These are phyloP conservation scores for Cottoperca gobio DNA, from an alignment of 2,797 vertebrate species.

Conservation along the genomic window DNA sequence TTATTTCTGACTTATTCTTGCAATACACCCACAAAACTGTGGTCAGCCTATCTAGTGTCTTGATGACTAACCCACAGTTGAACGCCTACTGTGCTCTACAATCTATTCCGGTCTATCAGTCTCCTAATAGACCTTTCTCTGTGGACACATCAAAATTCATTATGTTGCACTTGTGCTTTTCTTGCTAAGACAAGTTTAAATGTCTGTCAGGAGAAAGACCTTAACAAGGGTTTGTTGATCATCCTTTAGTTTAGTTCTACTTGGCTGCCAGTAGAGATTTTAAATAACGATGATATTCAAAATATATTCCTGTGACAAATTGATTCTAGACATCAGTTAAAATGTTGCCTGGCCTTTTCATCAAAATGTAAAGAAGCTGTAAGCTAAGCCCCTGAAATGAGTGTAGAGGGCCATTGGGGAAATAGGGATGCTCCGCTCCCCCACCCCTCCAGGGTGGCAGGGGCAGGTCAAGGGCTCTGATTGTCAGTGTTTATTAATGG, in stretches of 20 bases:
- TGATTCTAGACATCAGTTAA: conserved; percentile 8
- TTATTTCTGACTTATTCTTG: neutral
- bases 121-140: conserved; percentile 7
- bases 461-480: conserved; percentile 81
- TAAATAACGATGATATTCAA: conserved; percentile 19
- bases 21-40: neutral
- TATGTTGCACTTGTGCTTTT: conserved; percentile 1
- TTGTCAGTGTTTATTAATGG: conserved; percentile 85
- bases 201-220: neutral
- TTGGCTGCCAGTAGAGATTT: conserved; percentile 6
- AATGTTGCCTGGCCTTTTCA: conserved; percentile 5
- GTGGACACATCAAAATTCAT: neutral
- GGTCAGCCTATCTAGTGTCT: neutral
- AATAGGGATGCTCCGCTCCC: conserved; percentile 28
- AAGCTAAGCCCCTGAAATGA: conserved; percentile 23
- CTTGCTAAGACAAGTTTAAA: neutral
- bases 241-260: neutral
- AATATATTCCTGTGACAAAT: conserved; percentile 12
- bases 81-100: conserved; percentile 5
- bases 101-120: neutral
- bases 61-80: conserved; percentile 9
- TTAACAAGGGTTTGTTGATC: conserved; percentile 3
- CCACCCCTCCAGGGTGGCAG: conserved; percentile 63
- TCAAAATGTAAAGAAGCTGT: conserved; percentile 44
- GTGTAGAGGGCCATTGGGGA: conserved; percentile 16